Base-by-base conservation (phyloP, 2,888 invertebrate species). In the Eristalinus sepulchralis region DNA sequence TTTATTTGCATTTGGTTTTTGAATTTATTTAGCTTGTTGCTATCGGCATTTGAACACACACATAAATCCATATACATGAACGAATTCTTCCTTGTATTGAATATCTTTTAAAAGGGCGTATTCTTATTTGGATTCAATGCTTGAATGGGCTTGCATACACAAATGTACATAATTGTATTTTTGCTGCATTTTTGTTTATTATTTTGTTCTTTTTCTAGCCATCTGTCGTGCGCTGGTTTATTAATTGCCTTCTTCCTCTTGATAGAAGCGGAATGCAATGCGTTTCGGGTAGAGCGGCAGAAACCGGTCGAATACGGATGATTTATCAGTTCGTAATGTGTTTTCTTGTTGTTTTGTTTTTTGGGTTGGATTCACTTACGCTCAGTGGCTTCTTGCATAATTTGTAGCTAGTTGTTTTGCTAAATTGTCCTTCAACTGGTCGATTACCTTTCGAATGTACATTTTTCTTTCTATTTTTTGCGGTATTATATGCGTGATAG, bases 201-300 rank as follows among this genome's bases (percentile, higher is more conserved):
- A 11, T 20, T n/a, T 34, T n/a, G 13, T 33, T 22, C 36, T 9
- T 31, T 34, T 33, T 27, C 36, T 11, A 22, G 1, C n/a, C n/a
- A 24, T 24, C 62, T 78, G 78, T 55, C 64, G 63, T 70, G 68
- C 13, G 68, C 81, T 81, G 68, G 63, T 47, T 63, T 66, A 57
- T 68, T 75, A 75, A 75, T 81, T 75, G 64, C 63, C 33, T 75
- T 70, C 68, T 81, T 81, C 81, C 81, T 59, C 64, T 68, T 57
- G 67, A 72, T 68, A 73, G 72, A 73, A 31, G 47, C 64, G 62
- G 47, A 34, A 55, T 64, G 33, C 36, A 31, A 59, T 66, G 64
- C 57, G 27, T 57, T 73, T 63, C 27, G 53, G 53, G 33, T 73
- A n/a, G 27, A 11, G 47, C 39, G 33, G 13, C 31, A 47, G 13